phyloP scores from a whole-genome alignment of 2,888 invertebrate genomes.

The Allacma fusca region DNA sequence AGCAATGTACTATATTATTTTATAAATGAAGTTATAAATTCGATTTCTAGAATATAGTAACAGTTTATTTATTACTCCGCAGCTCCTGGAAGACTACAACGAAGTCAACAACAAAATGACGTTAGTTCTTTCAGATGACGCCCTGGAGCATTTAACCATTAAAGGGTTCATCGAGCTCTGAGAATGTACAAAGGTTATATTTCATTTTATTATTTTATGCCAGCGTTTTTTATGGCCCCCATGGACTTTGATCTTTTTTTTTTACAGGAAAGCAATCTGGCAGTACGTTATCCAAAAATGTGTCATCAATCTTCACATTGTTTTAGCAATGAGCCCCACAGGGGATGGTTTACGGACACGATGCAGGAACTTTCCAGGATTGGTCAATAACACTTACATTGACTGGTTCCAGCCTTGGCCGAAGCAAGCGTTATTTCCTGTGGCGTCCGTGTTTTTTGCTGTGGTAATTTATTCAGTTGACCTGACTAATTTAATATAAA shows the following conservation, averaged over 20 bases:
- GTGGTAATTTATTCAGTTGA: constrained; percentile 69
- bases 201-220: no score
- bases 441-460: constrained; percentile 83
- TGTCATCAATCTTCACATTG: constrained; percentile 86
- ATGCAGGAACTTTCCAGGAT: constrained; percentile 89
- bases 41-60: no score
- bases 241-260: not conserved
- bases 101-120: constrained; percentile 76
- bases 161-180: constrained; percentile 80
- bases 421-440: constrained; percentile 84
- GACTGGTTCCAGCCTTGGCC: constrained; percentile 97
- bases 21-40: no score
- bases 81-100: constrained; percentile 87
- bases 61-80: constrained; percentile 23
- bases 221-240: no score
- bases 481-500: no score
- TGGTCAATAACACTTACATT: constrained; percentile 90
- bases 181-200: constrained; percentile 76
- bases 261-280: constrained; percentile 83
- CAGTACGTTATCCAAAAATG: constrained; percentile 80
- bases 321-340: constrained; percentile 87
- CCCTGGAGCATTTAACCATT: constrained; percentile 83
- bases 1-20: no score
- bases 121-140: constrained; percentile 89
- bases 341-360: constrained; percentile 82